Percentiles rank a stretch among this genome's conserved stretches.
These are phyloP conservation scores for Pangasianodon gigas DNA, from an alignment of 2,113 vertebrate species.

Conservation along the genomic window DNA sequence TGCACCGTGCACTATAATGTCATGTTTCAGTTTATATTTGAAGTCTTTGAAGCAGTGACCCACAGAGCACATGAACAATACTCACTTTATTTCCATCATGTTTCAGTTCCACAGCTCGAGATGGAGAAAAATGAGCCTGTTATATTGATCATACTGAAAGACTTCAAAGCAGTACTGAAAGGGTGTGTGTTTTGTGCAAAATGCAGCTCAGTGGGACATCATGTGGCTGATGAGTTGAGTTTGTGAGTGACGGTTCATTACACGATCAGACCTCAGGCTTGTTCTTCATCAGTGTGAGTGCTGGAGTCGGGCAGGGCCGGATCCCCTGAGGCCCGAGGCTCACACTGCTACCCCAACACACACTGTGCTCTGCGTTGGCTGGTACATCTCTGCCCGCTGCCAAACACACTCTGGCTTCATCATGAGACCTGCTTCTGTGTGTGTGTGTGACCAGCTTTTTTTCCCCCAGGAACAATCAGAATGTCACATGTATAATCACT, in stretches of 20 bases:
- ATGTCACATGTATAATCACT: conserved; percentile 21
- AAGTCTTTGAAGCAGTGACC: background rate
- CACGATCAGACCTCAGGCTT: conserved; percentile 61
- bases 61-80: background rate
- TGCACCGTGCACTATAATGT: background rate
- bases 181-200: conserved; percentile 2
- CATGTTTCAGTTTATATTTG: background rate
- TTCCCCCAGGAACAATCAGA: conserved; percentile 33
- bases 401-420: conserved; percentile 11
- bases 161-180: conserved; percentile 30
- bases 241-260: conserved; percentile 58
- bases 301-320: conserved; percentile 53
- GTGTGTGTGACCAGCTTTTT: background rate
- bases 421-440: conserved; percentile 11
- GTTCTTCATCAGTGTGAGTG: conserved; percentile 65
- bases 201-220: background rate
- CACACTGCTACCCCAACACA: background rate
- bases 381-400: background rate
- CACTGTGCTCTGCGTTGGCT: conserved; percentile 8
- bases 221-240: conserved; percentile 16
- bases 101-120: background rate
- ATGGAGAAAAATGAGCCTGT: background rate
- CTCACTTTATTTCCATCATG: background rate
- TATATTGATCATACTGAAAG: background rate
- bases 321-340: conserved; percentile 9